Base-by-base conservation (phyloP, 2,113 vertebrate genomes). In the Pollachius pollachius region DNA sequence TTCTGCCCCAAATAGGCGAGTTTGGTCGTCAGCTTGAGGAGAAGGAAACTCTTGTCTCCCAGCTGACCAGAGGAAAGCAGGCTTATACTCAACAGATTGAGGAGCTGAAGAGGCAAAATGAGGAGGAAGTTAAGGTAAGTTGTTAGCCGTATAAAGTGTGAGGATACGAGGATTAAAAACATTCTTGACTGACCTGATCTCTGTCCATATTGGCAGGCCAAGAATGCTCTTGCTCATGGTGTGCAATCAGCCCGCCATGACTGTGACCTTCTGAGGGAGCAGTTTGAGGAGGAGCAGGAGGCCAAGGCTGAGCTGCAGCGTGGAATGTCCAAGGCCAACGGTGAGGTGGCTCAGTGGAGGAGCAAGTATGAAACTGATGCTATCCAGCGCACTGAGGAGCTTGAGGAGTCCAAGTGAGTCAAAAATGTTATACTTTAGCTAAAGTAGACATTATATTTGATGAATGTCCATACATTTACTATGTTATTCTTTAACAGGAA, bases 311-410 rank as follows among this genome's bases (percentile, higher is more conserved):
- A 91, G 67, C 83, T 91, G 19, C 90, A 90, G 70, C 87, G 89
- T 64, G 80, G 79, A 65, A 88, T 91, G 89, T 90, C 90, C 72
- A 91, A 89, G 77, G 88, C 89, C 81, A 91, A 90, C 80, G 77
- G 84, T 56, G 90, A 90, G 77, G 90, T 91, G 69, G 88, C 90
- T 81, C 89, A 89, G 81, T 96, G 95, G 95, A 95, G 94, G 90
- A 0, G 90, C 23, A 95, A 95, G 82, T 95, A 95, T 0, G 93
- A 95, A 76, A 95, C 92, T 0, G 93, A 95, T 0, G 93, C 94
- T 15, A 94, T 95, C 73, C 94, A 95, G 79, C 91, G 92, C 65
- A 95, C 90, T 0, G 95, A 94, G 81, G 94, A 95, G 79, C 85
- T 96, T 41, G 94, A 95, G 68, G 94, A 93, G 23, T 85, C 94